Conservation (phyloP, 2,113 vertebrate genomes). For the Todiramphus chloris region DNA sequence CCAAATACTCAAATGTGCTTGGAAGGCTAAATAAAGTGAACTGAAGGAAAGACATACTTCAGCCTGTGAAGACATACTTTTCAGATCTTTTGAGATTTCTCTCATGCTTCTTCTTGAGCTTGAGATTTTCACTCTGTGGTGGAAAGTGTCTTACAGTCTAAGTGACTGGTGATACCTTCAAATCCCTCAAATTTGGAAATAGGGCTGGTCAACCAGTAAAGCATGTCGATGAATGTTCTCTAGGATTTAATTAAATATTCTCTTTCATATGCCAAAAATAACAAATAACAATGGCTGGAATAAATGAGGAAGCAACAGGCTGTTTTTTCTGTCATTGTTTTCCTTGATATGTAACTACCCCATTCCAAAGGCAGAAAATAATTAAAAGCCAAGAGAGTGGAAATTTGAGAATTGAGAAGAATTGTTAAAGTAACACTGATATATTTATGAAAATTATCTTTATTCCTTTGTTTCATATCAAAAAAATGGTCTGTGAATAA, state of each 20-base stretch:
- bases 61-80: background rate
- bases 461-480: background rate
- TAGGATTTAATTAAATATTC: background rate
- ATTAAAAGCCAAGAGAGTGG: background rate
- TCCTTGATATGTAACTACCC: background rate
- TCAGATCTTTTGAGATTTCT: background rate
- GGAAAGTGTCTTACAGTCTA: background rate
- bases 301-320: background rate
- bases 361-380: background rate
- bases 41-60: background rate
- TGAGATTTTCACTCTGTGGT: background rate
- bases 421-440: background rate
- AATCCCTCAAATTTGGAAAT: background rate
- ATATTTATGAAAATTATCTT: background rate
- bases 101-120: background rate
- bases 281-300: background rate
- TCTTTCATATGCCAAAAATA: background rate
- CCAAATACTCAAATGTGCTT: background rate
- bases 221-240: background rate
- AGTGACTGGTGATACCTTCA: background rate
- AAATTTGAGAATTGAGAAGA: background rate
- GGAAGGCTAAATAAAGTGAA: background rate
- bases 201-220: background rate
- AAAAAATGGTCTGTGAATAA: background rate
- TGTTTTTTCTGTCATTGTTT: background rate